Evolutionary conservation across 2,888 invertebrate species (phyloP).

Genomic region (Dermolepida albohirtum): DNA sequence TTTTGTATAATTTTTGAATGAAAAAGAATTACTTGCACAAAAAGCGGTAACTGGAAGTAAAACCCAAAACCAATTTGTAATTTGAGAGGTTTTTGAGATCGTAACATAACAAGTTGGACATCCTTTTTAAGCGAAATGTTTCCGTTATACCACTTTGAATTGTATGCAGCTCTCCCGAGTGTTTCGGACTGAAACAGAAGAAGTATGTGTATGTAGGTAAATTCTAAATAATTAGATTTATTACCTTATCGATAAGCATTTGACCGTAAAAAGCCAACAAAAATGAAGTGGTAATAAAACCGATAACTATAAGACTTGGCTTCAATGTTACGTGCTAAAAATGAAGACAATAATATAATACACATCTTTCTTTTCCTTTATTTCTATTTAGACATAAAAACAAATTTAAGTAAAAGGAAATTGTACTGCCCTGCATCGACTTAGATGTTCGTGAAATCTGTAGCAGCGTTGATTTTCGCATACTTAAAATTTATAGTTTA

Average conservation of each 20-base stretch:
- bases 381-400: too few species aligned
- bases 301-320: background rate
- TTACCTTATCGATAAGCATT: conserved; percentile 7
- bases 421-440: too few species aligned
- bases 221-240: background rate
- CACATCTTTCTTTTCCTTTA: too few species aligned
- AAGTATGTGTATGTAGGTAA: background rate
- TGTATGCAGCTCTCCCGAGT: background rate
- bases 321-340: too few species aligned
- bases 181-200: conserved; percentile 3
- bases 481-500: too few species aligned
- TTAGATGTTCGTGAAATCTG: too few species aligned
- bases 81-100: conserved; percentile 1
- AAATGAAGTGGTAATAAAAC: background rate
- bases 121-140: background rate
- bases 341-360: too few species aligned
- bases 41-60: background rate
- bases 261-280: background rate
- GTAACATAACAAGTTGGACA: background rate
- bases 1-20: too few species aligned
- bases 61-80: conserved; percentile 13
- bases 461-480: too few species aligned
- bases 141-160: conserved; percentile 7
- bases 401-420: too few species aligned
- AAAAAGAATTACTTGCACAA: background rate